These are phyloP conservation scores for Synergus laeviventris DNA, from an alignment of 2,888 invertebrate species.

Conservation along the genomic window DNA sequence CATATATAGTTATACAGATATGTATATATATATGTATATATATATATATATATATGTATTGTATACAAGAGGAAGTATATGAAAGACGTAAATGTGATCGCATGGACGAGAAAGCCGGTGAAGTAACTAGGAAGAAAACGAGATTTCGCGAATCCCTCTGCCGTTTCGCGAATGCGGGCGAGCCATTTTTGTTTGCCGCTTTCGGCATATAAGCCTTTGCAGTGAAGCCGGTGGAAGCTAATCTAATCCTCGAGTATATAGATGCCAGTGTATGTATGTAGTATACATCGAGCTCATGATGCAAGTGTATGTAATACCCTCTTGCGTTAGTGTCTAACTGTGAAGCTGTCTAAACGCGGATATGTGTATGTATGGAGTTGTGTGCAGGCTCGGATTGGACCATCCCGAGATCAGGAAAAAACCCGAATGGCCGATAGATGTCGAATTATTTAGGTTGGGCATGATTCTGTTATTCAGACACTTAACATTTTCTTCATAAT, in stretches of 20 bases:
- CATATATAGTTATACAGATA: slow-evolving; percentile 45
- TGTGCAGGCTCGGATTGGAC: too few species aligned
- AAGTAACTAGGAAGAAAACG: slow-evolving; percentile 51
- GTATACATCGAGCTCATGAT: slow-evolving; percentile 23
- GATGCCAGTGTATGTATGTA: slow-evolving; percentile 48
- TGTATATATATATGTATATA: slow-evolving; percentile 41
- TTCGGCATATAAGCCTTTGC: slow-evolving; percentile 69
- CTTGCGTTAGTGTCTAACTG: not conserved
- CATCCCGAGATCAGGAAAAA: too few species aligned
- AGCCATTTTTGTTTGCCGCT: slow-evolving; percentile 71
- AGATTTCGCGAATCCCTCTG: slow-evolving; percentile 56
- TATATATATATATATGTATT: slow-evolving; percentile 41
- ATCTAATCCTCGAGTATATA: slow-evolving; percentile 71
- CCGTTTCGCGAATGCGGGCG: slow-evolving; percentile 57
- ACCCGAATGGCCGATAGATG: too few species aligned
- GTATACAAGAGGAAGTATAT: slow-evolving; percentile 35
- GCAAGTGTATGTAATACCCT: slow-evolving; percentile 18
- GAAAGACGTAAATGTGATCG: slow-evolving; percentile 40
- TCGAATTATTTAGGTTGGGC: too few species aligned
- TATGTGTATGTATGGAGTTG: not conserved
- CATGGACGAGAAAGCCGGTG: slow-evolving; percentile 36
- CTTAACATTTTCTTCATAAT: too few species aligned
- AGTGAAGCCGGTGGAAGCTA: slow-evolving; percentile 70
- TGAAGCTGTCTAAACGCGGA: slow-evolving; percentile 14
- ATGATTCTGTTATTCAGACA: too few species aligned